Percentiles rank a stretch among this genome's conserved stretches.
Evolutionary conservation across 1,140 invertebrate genomes (phyloP).

Genomic region (Aricia agestis): DNA sequence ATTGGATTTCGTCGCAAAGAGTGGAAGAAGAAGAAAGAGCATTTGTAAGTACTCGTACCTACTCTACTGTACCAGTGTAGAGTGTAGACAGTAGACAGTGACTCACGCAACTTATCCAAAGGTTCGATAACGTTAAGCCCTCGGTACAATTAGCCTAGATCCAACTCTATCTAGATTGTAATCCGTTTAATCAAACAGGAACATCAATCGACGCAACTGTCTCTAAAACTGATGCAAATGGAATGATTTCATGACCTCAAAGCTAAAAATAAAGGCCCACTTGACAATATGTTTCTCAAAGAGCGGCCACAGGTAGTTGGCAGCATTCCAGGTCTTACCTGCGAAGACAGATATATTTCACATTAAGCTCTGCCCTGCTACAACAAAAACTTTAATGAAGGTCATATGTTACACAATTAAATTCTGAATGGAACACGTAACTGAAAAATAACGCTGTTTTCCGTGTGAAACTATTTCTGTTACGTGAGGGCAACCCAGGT

Average conservation of each 20-base stretch:
- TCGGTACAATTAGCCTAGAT: too few species aligned
- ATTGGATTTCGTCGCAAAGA: too few species aligned
- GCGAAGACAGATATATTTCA: conserved; percentile 54
- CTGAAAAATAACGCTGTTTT: conserved; percentile 26
- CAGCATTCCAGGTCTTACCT: conserved; percentile 59
- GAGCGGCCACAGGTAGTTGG: conserved; percentile 69
- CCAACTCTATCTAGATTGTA: too few species aligned
- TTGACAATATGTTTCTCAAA: conserved; percentile 49
- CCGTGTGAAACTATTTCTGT: conserved; percentile 19
- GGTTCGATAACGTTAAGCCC: too few species aligned
- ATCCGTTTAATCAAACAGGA: too few species aligned
- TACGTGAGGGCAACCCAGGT: not conserved
- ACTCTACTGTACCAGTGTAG: too few species aligned
- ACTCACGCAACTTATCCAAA: too few species aligned
- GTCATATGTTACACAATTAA: conserved; percentile 32
- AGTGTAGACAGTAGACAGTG: too few species aligned
- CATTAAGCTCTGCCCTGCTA: conserved; percentile 44
- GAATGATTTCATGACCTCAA: conserved; percentile 33
- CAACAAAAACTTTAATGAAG: conserved; percentile 57
- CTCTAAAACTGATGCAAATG: conserved; percentile 15
- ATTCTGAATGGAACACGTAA: conserved; percentile 31
- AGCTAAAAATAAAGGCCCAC: conserved; percentile 50
- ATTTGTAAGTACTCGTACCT: too few species aligned
- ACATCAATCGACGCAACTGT: too few species aligned
- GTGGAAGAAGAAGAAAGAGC: too few species aligned